phyloP scores from a whole-genome alignment of 2,888 invertebrate genomes.

The Campoplex nolae region DNA sequence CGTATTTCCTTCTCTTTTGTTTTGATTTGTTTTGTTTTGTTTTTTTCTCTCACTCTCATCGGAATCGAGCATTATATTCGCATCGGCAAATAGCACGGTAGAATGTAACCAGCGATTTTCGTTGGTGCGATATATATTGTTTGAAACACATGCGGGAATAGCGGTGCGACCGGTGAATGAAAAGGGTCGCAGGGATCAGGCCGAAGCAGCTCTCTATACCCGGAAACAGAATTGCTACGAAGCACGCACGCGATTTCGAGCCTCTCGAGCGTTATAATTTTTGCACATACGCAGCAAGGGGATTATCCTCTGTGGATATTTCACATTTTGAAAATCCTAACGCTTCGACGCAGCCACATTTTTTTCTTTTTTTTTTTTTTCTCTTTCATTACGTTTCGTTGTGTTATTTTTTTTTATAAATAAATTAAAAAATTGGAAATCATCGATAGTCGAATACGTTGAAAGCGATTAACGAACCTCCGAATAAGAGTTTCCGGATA shows the following conservation, averaged over 20 bases:
- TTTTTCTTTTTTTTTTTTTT: neutral
- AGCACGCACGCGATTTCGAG: conserved; percentile 39
- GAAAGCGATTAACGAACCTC: too few relatives aligned
- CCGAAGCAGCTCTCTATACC: neutral
- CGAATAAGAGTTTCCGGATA: too few relatives aligned
- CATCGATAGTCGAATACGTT: too few relatives aligned
- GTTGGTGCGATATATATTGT: conserved; percentile 56
- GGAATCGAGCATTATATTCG: conserved; percentile 13
- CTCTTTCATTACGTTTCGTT: neutral
- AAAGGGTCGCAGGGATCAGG: conserved; percentile 3
- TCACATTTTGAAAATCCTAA: conserved; percentile 10
- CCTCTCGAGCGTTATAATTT: conserved; percentile 33
- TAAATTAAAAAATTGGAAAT: too few relatives aligned
- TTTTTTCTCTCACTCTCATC: conserved; percentile 34
- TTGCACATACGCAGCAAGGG: neutral
- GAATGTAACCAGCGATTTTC: conserved; percentile 11
- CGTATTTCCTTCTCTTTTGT: neutral
- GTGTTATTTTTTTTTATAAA: neutral
- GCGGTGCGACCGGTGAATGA: conserved; percentile 25
- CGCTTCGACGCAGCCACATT: neutral
- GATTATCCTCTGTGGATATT: neutral
- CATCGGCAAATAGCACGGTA: conserved; percentile 32
- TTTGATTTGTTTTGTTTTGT: neutral
- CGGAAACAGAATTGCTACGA: conserved; percentile 56
- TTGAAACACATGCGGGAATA: conserved; percentile 53